phyloP scores from a whole-genome alignment of 2,888 invertebrate species.

The Temnothorax unifasciatus region DNA sequence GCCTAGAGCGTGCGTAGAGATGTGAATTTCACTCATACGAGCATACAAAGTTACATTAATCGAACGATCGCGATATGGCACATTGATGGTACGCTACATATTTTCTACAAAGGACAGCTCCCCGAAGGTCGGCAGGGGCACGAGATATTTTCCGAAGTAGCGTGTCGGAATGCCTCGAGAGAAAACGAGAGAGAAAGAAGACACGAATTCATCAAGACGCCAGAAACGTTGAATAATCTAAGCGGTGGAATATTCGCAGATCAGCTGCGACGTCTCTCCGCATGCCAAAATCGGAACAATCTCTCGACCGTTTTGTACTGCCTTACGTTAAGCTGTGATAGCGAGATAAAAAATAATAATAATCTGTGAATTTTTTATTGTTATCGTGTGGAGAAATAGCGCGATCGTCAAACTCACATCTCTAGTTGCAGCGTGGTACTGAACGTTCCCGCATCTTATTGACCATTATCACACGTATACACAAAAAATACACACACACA shows the following conservation, averaged over 20 bases:
- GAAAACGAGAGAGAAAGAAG: neutral
- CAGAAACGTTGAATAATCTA: neutral
- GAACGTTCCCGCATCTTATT: conserved; percentile 66
- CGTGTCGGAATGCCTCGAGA: neutral
- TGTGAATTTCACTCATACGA: conserved; percentile 67
- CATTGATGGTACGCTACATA: conserved; percentile 33
- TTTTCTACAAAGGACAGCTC: conserved; percentile 5
- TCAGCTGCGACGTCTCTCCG: conserved; percentile 1
- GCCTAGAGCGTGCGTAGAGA: conserved; percentile 66
- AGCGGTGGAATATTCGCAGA: conserved; percentile 4
- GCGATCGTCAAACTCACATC: conserved; percentile 72
- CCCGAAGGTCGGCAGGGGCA: neutral
- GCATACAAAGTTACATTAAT: conserved; percentile 32
- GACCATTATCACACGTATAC: conserved; percentile 14
- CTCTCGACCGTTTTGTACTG: conserved; percentile 2
- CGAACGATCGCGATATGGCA: conserved; percentile 42
- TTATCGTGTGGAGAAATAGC: conserved; percentile 7
- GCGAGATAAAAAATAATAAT: neutral
- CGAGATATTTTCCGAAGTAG: neutral
- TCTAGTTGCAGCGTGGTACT: conserved; percentile 77
- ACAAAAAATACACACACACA: conserved; percentile 15
- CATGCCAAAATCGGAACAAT: neutral
- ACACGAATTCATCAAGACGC: neutral
- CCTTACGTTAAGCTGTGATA: conserved; percentile 27
- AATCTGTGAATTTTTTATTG: conserved; percentile 15